Conservation (phyloP, 2,888 invertebrate species). For the Cheilosia scutellata region DNA sequence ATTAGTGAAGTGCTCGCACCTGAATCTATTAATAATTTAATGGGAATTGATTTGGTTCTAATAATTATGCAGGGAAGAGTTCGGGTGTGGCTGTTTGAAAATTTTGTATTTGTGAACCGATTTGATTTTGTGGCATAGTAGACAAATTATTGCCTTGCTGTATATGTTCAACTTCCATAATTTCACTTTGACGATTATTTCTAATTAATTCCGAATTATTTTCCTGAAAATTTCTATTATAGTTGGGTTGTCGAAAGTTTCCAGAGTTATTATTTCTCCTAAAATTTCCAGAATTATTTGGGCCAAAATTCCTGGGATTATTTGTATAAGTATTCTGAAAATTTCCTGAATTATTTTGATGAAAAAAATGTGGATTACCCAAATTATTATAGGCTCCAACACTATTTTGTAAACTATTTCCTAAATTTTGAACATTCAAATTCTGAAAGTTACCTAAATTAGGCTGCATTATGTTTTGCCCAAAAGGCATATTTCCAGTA, state of each 20-base stretch:
- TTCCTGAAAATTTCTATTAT: too few species aligned
- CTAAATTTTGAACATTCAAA: too few species aligned
- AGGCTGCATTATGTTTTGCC: too few species aligned
- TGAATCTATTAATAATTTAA: slow-evolving; percentile 26
- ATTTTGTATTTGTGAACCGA: too few species aligned
- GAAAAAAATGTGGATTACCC: too few species aligned
- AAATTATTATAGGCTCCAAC: too few species aligned
- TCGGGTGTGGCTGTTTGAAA: slow-evolving; percentile 14
- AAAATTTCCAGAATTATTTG: too few species aligned
- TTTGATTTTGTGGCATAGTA: slow-evolving; percentile 5
- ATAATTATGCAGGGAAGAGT: slow-evolving; percentile 35
- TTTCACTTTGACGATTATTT: not conserved
- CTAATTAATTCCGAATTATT: not conserved
- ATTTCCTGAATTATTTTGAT: slow-evolving; percentile 4
- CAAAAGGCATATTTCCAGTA: not conserved
- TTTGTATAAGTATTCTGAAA: not conserved
- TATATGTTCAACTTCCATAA: slow-evolving; percentile 13
- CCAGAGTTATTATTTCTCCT: too few species aligned
- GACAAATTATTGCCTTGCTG: slow-evolving; percentile 15
- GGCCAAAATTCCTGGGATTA: too few species aligned
- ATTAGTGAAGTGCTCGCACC: not conserved
- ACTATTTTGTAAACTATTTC: too few species aligned
- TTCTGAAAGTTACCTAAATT: too few species aligned
- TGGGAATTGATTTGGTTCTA: not conserved
- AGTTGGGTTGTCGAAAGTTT: too few species aligned